A percentile compares a stretch with the other conserved stretches of the same genome.
Conservation (phyloP, 1,140 invertebrate genomes). For the Neelides sp. region DNA sequence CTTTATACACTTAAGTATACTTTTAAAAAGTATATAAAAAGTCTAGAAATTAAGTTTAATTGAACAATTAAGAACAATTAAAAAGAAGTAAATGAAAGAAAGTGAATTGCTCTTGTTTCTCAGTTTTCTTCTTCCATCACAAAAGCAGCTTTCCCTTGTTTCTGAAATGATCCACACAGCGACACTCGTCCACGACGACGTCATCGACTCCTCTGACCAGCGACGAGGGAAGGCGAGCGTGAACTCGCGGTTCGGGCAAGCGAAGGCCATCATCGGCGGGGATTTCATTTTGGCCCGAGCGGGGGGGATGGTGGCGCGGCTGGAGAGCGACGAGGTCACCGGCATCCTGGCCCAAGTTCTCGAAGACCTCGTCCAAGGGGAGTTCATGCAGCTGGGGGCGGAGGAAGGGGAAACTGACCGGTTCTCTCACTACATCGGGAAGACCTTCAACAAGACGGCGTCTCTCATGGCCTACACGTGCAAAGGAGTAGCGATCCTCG, state of each 20-base stretch:
- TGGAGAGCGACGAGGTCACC: conserved; percentile 84
- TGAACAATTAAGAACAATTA: no score
- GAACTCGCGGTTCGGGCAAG: conserved; percentile 86
- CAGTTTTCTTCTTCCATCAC: conserved; percentile 57
- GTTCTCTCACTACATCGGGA: conserved; percentile 92
- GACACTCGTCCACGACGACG: conserved; percentile 96
- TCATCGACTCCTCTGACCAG: conserved; percentile 90
- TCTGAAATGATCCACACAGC: conserved; percentile 99
- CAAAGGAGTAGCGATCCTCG: conserved; percentile 59
- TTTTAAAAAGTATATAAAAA: no score
- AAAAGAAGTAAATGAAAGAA: no score
- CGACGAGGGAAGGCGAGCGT: conserved; percentile 89
- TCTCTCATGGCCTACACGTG: conserved; percentile 56
- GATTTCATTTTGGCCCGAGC: conserved; percentile 93
- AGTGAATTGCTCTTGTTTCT: conserved; percentile 4
- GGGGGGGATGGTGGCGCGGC: conserved; percentile 80
- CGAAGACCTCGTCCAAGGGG: conserved; percentile 85
- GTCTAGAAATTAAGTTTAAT: no score
- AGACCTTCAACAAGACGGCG: conserved; percentile 96
- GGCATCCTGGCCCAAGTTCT: conserved; percentile 84
- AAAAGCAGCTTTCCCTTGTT: conserved; percentile 86
- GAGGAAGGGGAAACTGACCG: conserved; percentile 91
- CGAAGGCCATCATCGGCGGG: conserved; percentile 86
- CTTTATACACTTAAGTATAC: no score
- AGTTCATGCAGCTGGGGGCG: conserved; percentile 96